These are phyloP conservation scores for Drosophila ambigua DNA, from an alignment of 1,140 invertebrate species.

Conservation along the genomic window DNA sequence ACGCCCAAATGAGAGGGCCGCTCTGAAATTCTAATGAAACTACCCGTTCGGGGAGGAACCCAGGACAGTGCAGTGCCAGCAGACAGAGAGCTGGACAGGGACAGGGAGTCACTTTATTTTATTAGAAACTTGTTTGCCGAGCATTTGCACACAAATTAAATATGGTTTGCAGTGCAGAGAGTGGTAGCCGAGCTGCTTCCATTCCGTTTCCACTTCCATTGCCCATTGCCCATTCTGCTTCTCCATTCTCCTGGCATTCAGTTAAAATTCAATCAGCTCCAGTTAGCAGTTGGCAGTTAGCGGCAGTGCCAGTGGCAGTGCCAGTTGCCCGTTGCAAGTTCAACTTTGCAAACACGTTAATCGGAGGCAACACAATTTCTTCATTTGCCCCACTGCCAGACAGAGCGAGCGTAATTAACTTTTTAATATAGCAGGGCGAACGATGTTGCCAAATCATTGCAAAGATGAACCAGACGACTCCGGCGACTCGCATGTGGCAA, in stretches of 20 bases:
- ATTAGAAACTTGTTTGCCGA: conserved; percentile 72
- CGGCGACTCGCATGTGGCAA: too few relatives aligned
- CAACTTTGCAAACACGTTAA: conserved; percentile 57
- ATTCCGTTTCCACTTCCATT: background rate
- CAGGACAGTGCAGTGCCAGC: background rate
- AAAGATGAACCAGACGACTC: background rate
- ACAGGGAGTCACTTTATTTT: conserved; percentile 71
- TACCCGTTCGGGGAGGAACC: too few relatives aligned
- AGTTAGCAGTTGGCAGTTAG: conserved; percentile 38
- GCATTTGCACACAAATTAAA: conserved; percentile 70
- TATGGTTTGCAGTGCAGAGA: conserved; percentile 47
- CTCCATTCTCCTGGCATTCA: background rate
- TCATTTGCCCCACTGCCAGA: conserved; percentile 48
- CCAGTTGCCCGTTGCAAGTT: background rate
- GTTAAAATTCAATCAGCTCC: conserved; percentile 65
- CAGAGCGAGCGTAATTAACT: conserved; percentile 50
- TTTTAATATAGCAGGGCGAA: conserved; percentile 43
- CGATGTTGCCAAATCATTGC: background rate
- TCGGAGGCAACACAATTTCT: conserved; percentile 65
- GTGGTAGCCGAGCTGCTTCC: conserved; percentile 23
- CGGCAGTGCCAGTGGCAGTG: too few relatives aligned
- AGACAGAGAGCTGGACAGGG: conserved; percentile 1
- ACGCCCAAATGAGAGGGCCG: conserved; percentile 52
- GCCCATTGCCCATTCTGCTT: conserved; percentile 2
- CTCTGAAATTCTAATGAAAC: conserved; percentile 69